Evolutionary conservation across 2,888 invertebrate genomes (phyloP), one percentile per base, ranked within the genome.

Genomic region (Drosophila borealis): DNA sequence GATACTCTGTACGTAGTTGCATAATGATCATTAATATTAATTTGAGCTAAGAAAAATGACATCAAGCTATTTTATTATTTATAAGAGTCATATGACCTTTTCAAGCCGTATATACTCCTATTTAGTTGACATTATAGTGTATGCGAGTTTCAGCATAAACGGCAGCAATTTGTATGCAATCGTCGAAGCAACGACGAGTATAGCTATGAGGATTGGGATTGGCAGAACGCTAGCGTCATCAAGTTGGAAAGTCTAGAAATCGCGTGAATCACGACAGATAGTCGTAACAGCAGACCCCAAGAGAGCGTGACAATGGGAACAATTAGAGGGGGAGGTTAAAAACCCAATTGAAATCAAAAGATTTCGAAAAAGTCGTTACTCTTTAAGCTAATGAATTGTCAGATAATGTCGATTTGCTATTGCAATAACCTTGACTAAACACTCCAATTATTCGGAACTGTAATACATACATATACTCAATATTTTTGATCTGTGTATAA

Each of bases 101-200:
- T 8, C 9, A 42, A 21, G 17, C 2, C 21, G 3, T 42, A 39
- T 37, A 8, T 41, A 33, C 37, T 21, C 36, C 0, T 9, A 0
- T 0, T 21, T 46, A 4, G 8, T 9, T 39, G 17, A 11, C 5
- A 55, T 1, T 60, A 37, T 25, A 68, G 63, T 44, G 51, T 63
- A 73, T 60, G 25, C 4, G 45, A 62, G 60, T 49, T 74, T 66
- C 50, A 53, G 63, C 55, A 21, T 44, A 48, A 61, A 70, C 36
- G 14, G 6, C 36, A 36, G 37, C 63, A 72, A 86, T 83, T 83
- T 75, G 81, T 87, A 87, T 83, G 87, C 83, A 78, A 68, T 69
- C 45, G 54, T 63, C 74, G 65, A 55, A 62, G 51, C 53, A 62
- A 51, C 64, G 57, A 68, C 56, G 65, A 64, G 51, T 59, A 51